Evolutionary conservation across 2,113 vertebrate species (phyloP).

Genomic region (Tursiops truncatus): DNA sequence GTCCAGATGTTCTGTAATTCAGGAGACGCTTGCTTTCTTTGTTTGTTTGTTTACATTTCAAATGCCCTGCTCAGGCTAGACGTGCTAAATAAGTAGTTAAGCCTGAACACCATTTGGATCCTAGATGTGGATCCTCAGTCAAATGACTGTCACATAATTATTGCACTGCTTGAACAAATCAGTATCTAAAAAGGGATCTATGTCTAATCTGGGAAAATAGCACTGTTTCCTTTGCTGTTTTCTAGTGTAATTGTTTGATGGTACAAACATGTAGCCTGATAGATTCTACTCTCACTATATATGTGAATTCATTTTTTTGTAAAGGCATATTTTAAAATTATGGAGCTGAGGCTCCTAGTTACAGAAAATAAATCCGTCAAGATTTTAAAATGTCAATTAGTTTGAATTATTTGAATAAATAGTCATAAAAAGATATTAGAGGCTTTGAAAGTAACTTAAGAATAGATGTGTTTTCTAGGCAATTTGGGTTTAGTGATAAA

Average conservation of each 20-base stretch:
- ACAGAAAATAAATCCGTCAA: background rate
- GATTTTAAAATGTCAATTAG: background rate
- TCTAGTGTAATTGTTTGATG: background rate
- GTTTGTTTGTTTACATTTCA: background rate
- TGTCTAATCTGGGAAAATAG: background rate
- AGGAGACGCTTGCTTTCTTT: background rate
- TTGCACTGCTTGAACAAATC: background rate
- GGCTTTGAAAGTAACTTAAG: background rate
- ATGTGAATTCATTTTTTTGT: background rate
- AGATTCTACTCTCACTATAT: background rate
- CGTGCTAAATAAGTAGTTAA: background rate
- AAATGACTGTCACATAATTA: background rate
- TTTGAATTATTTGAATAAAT: conserved; percentile 26
- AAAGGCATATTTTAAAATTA: background rate
- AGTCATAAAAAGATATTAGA: background rate
- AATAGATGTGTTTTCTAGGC: background rate
- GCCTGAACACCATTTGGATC: background rate
- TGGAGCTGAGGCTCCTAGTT: background rate
- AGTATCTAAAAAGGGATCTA: background rate
- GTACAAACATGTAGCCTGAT: background rate
- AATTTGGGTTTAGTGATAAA: background rate
- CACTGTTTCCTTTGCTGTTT: background rate
- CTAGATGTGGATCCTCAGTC: background rate
- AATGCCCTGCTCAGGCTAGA: background rate
- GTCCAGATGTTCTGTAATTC: background rate